These are phyloP conservation scores for Ischnura elegans DNA, from an alignment of 2,888 invertebrate genomes.

Conservation along the genomic window DNA sequence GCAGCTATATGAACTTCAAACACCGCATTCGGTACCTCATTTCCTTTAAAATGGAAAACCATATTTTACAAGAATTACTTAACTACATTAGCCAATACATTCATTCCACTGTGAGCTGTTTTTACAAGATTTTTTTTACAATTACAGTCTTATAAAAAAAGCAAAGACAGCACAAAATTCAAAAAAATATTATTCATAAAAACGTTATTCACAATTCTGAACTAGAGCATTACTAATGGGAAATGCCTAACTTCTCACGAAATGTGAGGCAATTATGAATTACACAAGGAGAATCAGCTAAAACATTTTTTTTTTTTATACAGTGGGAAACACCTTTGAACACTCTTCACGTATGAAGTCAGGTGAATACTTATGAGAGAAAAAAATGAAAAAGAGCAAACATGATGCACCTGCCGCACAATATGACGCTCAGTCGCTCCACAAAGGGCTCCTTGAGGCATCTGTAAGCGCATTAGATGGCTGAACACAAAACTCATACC, in stretches of 20 bases:
- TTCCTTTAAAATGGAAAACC: background rate
- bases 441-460: background rate
- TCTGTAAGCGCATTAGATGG: background rate
- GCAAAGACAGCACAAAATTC: constrained; percentile 19
- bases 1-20: background rate
- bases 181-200: constrained; percentile 1
- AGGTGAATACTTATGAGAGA: background rate
- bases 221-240: background rate
- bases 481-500: constrained; percentile 25
- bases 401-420: background rate
- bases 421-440: background rate
- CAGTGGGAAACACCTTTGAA: background rate
- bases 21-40: background rate
- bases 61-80: background rate
- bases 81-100: constrained; percentile 31
- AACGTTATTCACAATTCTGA: background rate
- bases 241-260: background rate
- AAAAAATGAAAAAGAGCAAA: background rate
- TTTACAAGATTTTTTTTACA: constrained; percentile 19
- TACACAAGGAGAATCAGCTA: background rate
- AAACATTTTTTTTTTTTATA: background rate
- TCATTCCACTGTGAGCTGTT: constrained; percentile 19
- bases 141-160: constrained; percentile 30
- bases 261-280: background rate
- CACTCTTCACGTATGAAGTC: background rate